These are phyloP conservation scores for Papilio glaucus DNA, from an alignment of 1,140 invertebrate genomes.

Conservation along the genomic window DNA sequence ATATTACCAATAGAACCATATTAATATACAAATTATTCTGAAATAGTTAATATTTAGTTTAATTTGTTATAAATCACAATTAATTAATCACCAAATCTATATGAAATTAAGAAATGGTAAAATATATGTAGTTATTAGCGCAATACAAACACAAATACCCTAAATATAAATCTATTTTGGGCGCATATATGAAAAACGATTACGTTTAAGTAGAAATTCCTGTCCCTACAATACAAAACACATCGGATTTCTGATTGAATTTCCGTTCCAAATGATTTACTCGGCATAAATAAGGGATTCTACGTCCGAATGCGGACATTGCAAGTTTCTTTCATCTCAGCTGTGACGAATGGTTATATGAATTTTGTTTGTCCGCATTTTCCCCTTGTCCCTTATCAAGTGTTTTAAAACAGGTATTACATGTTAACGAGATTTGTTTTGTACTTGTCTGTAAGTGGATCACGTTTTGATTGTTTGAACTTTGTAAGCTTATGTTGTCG, in stretches of 20 bases:
- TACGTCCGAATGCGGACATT: conserved; percentile 30
- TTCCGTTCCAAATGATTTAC: conserved; percentile 34
- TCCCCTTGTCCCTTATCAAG: conserved; percentile 24
- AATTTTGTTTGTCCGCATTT: conserved; percentile 28
- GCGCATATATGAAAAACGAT: conserved; percentile 1
- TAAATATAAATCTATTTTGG: conserved; percentile 22
- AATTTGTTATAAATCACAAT: too few species aligned
- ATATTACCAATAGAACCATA: too few species aligned
- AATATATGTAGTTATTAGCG: not conserved
- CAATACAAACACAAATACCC: not conserved
- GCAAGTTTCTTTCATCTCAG: conserved; percentile 32
- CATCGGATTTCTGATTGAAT: conserved; percentile 34
- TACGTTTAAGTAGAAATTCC: conserved; percentile 25
- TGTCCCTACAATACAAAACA: conserved; percentile 25
- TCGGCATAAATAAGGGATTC: conserved; percentile 32
- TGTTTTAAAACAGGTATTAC: conserved; percentile 14
- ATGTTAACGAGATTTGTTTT: conserved; percentile 29
- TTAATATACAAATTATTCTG: too few species aligned
- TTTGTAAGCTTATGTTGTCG: conserved; percentile 11
- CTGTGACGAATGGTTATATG: conserved; percentile 32
- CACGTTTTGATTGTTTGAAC: conserved; percentile 23
- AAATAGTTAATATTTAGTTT: too few species aligned
- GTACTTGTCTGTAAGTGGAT: conserved; percentile 2
- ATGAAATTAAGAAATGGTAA: too few species aligned
- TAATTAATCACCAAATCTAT: too few species aligned